Evolutionary conservation across 2,888 invertebrate genomes (phyloP), one percentile per base, ranked within the genome.

Genomic region (Xestia c-nigrum): DNA sequence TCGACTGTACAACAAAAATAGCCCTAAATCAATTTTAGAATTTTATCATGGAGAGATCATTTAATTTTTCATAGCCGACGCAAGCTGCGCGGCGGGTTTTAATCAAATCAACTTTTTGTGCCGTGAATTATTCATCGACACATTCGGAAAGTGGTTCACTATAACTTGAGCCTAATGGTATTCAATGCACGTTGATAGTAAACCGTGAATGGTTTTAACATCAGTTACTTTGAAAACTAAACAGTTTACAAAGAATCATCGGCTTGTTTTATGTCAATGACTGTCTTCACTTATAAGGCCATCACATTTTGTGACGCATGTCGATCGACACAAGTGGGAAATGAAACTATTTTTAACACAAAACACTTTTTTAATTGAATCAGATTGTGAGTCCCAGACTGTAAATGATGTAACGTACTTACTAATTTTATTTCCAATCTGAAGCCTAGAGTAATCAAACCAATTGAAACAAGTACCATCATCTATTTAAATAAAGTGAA

Each of bases 81-180:
- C 57, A 72, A 67, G 78, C 76, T 77, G 76, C 72, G 64, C 76
- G 78, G 76, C 72, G 64, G 21, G 65, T 81, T 79, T 83, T 83
- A 81, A 87, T 86, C 84, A 80, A 81, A 84, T 88, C 74, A 77
- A 84, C 64, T 73, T 84, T 76, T 84, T 84, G 76, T 80, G 73
- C 72, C 81, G 82, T 87, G 85, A 87, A 88, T 87, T 77, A 87
- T 87, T 87, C 87, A 88, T 84, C 70, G 40, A 57, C 65, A 81
- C 67, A 83, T 81, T 78, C 78, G 66, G n/a, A 81, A 85, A 85
- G 78, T 85, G 74, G 80, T 80, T 76, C 72, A 80, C 80, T 84
- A 81, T 79, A 79, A 74, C 69, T 72, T 74, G 57, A 65, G 40
- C 65, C 21, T 87, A 78, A 83, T 87, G 19, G 59, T 65, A 87